Evolutionary conservation across 2,888 invertebrate species (phyloP).

Genomic region (Macrosiphum euphorbiae): DNA sequence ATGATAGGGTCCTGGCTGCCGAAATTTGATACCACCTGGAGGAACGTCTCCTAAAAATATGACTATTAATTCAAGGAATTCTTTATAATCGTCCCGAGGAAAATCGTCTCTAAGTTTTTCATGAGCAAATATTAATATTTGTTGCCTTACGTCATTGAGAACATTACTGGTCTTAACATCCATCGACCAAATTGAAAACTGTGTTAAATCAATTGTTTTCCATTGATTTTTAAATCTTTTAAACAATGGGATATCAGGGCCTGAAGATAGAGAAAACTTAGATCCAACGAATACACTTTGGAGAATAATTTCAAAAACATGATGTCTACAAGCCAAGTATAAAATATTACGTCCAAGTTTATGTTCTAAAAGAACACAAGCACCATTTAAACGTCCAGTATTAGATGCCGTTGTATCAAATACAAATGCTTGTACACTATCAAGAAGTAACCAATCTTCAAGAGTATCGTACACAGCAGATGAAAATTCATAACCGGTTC

Average conservation of each 20-base stretch:
- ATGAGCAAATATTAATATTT: slow-evolving; percentile 7
- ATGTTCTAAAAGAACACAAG: slow-evolving; percentile 30
- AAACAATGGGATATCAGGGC: slow-evolving; percentile 18
- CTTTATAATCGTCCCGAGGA: neutral
- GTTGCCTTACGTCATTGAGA: too few relatives aligned
- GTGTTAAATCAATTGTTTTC: neutral
- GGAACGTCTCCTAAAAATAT: too few relatives aligned
- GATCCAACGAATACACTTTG: too few relatives aligned
- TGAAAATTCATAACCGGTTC: neutral
- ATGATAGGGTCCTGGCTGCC: too few relatives aligned
- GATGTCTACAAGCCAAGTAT: neutral
- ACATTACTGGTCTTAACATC: neutral
- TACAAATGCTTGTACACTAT: neutral
- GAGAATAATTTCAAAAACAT: neutral
- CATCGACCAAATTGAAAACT: neutral
- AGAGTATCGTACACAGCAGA: slow-evolving; percentile 1
- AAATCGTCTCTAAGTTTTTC: neutral
- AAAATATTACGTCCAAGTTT: neutral
- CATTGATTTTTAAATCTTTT: slow-evolving; percentile 4
- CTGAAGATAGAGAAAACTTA: neutral
- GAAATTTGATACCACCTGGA: too few relatives aligned
- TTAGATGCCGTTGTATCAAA: slow-evolving; percentile 44
- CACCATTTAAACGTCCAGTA: slow-evolving; percentile 40
- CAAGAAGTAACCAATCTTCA: neutral
- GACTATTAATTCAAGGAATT: neutral